Percentiles rank a stretch among this genome's conserved stretches.
Conservation (phyloP, 2,888 invertebrate species). For the Sinotaia quadrata region DNA sequence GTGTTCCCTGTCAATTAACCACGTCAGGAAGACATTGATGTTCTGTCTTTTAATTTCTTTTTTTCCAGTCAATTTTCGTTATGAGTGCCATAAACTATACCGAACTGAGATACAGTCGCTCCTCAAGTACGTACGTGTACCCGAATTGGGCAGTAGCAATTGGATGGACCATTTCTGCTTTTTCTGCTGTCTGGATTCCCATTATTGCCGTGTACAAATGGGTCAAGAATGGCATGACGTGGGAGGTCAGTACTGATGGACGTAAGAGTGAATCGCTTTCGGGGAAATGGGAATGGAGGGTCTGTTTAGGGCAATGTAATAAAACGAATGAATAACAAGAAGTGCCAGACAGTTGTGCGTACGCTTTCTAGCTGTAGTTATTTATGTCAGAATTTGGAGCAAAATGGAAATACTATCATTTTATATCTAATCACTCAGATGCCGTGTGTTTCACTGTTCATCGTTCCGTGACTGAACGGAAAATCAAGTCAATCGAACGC, state of each 20-base stretch:
- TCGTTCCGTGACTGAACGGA: too few relatives aligned
- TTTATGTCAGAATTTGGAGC: too few relatives aligned
- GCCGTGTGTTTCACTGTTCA: too few relatives aligned
- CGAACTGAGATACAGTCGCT: slow-evolving; percentile 65
- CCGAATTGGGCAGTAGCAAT: slow-evolving; percentile 72
- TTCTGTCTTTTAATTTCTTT: not conserved
- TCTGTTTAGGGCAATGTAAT: too few relatives aligned
- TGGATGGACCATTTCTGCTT: slow-evolving; percentile 66
- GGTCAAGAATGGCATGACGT: slow-evolving; percentile 44
- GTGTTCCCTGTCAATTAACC: not conserved
- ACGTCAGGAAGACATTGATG: not conserved
- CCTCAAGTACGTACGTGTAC: slow-evolving; percentile 73
- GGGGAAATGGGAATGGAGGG: too few relatives aligned
- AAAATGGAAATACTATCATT: too few relatives aligned
- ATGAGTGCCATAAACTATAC: slow-evolving; percentile 66
- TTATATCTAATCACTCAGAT: too few relatives aligned
- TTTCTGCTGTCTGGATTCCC: slow-evolving; percentile 67
- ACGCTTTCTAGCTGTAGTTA: too few relatives aligned
- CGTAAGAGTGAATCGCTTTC: too few relatives aligned
- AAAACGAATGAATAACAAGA: too few relatives aligned
- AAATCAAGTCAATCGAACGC: too few relatives aligned
- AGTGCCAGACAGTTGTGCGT: too few relatives aligned
- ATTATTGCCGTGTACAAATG: slow-evolving; percentile 59
- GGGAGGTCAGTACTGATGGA: slow-evolving; percentile 49
- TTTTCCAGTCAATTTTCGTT: slow-evolving; percentile 60